Base-by-base conservation (phyloP, 2,113 vertebrate species). In the Variabilichromis moorii region DNA sequence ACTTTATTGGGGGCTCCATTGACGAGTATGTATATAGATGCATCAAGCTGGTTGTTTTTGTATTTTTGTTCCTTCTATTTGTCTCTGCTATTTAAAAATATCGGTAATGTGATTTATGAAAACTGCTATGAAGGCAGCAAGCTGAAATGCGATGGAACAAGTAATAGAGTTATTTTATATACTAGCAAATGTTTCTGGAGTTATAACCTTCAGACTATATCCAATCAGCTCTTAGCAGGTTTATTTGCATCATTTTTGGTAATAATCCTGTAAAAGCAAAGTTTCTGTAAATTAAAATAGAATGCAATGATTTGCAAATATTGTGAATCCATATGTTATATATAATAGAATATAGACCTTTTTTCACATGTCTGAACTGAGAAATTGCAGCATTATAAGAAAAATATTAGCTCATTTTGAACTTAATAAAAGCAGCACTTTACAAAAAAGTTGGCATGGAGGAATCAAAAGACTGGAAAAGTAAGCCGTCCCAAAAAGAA, bases 331-430 rank as follows among this genome's bases (percentile, higher is more conserved):
- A 37, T 35, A n/a, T n/a, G 0, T 66, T 66, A n/a, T 66, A 66
- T 5, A 8, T 66, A 66, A 35, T 33, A 63, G 59, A 63, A 7
- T 35, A 66, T 35, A 37, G 6, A 66, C 17, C 31, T 8, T 3
- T 35, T 35, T 66, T 37, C 10, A n/a, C 0, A 35, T 66, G 31
- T 66, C 0, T 66, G 61, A 37, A 66, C 17, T 37, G 17, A 66
- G 61, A 66, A 66, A 35, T 66, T 37, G 31, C 31, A 66, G 31
- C 61, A 35, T 66, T 66, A 35, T 63, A 11, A 35, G 31, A 12
- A 66, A 66, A 66, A 35, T n/a, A 66, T 66, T 35, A 2, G 9
- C 0, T 63, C 17, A 7, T 63, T 63, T 63, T n/a, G 17, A 63
- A 63, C 0, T 63, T 5, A 35, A 63, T 35, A n/a, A 63, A 63